A percentile compares a stretch with the other conserved stretches of the same genome.
These are phyloP conservation scores for Cerastis leucographa DNA, from an alignment of 2,888 invertebrate genomes.

Conservation along the genomic window DNA sequence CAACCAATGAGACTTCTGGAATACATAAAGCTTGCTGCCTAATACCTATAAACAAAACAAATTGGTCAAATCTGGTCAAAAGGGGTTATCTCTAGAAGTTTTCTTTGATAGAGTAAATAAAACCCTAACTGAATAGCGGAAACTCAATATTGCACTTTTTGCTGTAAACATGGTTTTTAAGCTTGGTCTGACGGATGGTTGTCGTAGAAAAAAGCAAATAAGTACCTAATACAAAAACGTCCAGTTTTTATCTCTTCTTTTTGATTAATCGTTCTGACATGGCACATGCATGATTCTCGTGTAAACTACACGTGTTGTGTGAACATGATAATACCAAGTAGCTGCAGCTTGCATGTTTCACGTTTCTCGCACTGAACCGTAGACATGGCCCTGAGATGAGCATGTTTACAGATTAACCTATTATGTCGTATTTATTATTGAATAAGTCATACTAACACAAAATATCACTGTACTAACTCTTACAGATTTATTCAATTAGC, in stretches of 20 bases:
- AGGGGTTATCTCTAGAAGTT: conserved; percentile 14
- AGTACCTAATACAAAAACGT: conserved; percentile 17
- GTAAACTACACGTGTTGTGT: conserved; percentile 39
- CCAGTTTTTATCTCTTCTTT: conserved; percentile 16
- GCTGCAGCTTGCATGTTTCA: conserved; percentile 16
- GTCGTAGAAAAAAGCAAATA: conserved; percentile 7
- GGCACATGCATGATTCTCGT: conserved; percentile 28
- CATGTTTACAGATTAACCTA: conserved; percentile 32
- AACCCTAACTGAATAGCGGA: background rate
- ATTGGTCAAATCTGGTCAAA: background rate
- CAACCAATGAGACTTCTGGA: conserved; percentile 14
- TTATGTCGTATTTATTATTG: background rate
- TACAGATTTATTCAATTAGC: background rate
- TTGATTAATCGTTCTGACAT: conserved; percentile 6
- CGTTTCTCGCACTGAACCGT: conserved; percentile 27
- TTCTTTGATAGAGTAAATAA: conserved; percentile 11
- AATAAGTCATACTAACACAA: background rate
- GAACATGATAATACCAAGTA: conserved; percentile 25
- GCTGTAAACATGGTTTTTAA: conserved; percentile 9
- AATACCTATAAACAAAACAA: conserved; percentile 9
- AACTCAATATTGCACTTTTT: conserved; percentile 1
- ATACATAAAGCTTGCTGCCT: too few relatives aligned
- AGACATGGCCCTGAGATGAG: conserved; percentile 34
- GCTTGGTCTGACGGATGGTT: conserved; percentile 2
- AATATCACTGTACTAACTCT: background rate